Evolutionary conservation across 2,113 vertebrate species (phyloP).

Genomic region (Herpetotheres cachinnans): DNA sequence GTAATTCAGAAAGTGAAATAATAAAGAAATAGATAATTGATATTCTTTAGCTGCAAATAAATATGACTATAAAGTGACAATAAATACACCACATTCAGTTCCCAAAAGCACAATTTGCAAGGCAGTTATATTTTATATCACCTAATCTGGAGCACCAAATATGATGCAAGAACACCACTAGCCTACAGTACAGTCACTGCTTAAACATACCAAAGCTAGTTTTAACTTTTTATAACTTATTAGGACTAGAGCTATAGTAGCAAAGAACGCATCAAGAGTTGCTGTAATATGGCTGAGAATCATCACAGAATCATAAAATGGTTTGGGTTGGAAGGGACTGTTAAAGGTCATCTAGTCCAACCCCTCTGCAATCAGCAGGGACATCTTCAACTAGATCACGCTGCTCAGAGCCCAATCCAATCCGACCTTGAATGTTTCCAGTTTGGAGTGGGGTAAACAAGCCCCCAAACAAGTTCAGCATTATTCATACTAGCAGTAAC

Average conservation of each 20-base stretch:
- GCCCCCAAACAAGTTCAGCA: not conserved
- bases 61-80: not conserved
- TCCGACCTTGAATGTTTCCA: not conserved
- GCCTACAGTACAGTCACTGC: not conserved
- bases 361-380: too few species aligned
- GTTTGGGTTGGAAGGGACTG: not conserved
- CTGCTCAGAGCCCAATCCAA: not conserved
- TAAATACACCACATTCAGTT: not conserved
- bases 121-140: not conserved
- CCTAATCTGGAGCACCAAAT: not conserved
- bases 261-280: not conserved
- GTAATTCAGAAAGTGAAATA: not conserved
- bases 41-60: constrained; percentile 1
- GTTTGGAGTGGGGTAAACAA: not conserved
- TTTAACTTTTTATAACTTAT: not conserved
- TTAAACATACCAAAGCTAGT: not conserved
- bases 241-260: not conserved
- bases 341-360: not conserved
- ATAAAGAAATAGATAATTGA: not conserved
- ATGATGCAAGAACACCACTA: not conserved
- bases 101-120: not conserved
- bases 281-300: not conserved
- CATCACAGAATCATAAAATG: not conserved
- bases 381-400: not conserved
- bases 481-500: not conserved